Percentiles rank a stretch among this genome's conserved stretches.
phyloP scores from a whole-genome alignment of 2,797 vertebrate genomes.

The Rhadinocentrus ornatus region DNA sequence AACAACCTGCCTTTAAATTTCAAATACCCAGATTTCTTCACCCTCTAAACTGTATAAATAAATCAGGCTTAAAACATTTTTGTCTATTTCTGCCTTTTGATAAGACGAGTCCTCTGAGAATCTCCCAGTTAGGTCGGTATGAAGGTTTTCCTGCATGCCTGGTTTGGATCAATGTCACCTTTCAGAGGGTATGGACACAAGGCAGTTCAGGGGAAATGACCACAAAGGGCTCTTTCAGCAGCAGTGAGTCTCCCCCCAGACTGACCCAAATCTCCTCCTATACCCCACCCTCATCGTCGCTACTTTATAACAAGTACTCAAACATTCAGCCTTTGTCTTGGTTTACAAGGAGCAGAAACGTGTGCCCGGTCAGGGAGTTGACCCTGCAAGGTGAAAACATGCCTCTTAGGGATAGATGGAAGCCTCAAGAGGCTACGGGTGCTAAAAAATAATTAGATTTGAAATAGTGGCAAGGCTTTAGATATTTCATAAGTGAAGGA shows the following conservation, averaged over 20 bases:
- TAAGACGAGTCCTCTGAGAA: conserved; percentile 58
- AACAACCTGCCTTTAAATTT: conserved; percentile 28
- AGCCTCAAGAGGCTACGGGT: conserved; percentile 25
- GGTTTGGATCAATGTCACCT: conserved; percentile 81
- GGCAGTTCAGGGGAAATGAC: conserved; percentile 49
- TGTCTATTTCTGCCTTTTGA: conserved; percentile 42
- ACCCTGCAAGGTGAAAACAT: conserved; percentile 34
- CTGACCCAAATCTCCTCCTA: conserved; percentile 70
- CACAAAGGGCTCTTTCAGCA: conserved; percentile 83
- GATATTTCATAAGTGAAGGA: conserved; percentile 16
- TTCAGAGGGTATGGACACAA: conserved; percentile 72
- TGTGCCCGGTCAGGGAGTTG: conserved; percentile 45
- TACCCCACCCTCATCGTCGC: background rate
- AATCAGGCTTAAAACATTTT: conserved; percentile 28
- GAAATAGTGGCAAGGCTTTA: conserved; percentile 31
- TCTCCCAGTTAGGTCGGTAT: conserved; percentile 60
- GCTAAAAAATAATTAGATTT: conserved; percentile 47
- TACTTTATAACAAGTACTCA: conserved; percentile 51
- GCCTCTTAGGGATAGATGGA: background rate
- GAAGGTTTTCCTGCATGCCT: conserved; percentile 66
- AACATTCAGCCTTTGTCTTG: conserved; percentile 60
- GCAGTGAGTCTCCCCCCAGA: conserved; percentile 49
- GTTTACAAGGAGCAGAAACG: conserved; percentile 51
- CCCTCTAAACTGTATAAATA: conserved; percentile 14
- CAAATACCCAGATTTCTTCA: conserved; percentile 7